These are phyloP conservation scores for Rhadinocentrus ornatus DNA, from an alignment of 2,797 vertebrate species.

Conservation along the genomic window DNA sequence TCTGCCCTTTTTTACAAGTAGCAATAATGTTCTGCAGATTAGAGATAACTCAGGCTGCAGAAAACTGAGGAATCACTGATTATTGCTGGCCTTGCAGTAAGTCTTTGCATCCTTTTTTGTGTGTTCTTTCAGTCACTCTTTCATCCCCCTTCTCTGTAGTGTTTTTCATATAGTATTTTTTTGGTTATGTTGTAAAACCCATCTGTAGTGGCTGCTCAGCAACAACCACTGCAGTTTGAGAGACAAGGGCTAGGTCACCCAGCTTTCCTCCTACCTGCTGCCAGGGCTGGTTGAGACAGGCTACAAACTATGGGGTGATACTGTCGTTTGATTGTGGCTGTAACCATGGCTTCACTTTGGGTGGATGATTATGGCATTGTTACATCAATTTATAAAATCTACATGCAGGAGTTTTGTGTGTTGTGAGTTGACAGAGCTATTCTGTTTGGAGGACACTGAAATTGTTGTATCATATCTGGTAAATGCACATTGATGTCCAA, in stretches of 20 bases:
- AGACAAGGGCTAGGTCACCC: neutral
- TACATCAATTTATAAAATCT: too few relatives aligned
- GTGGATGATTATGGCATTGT: too few relatives aligned
- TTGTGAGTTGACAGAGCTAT: neutral
- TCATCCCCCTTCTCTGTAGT: neutral
- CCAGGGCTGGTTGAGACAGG: slow-evolving; percentile 1
- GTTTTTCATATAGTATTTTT: too few relatives aligned
- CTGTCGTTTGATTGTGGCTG: neutral
- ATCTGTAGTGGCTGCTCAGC: neutral
- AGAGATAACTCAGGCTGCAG: too few relatives aligned
- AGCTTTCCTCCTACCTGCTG: neutral
- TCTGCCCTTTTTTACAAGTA: too few relatives aligned
- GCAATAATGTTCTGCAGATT: too few relatives aligned
- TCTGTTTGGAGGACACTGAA: neutral
- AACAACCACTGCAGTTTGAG: neutral
- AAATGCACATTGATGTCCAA: neutral
- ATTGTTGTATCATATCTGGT: neutral
- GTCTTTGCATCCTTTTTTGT: neutral
- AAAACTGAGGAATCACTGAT: too few relatives aligned
- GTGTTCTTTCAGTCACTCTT: neutral
- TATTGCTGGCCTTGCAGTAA: neutral
- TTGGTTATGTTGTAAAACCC: too few relatives aligned
- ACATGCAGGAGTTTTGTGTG: neutral
- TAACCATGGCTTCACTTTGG: neutral
- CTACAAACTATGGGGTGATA: neutral